These are phyloP conservation scores for Ficedula albicollis DNA, from an alignment of 2,797 vertebrate genomes.

Conservation along the genomic window DNA sequence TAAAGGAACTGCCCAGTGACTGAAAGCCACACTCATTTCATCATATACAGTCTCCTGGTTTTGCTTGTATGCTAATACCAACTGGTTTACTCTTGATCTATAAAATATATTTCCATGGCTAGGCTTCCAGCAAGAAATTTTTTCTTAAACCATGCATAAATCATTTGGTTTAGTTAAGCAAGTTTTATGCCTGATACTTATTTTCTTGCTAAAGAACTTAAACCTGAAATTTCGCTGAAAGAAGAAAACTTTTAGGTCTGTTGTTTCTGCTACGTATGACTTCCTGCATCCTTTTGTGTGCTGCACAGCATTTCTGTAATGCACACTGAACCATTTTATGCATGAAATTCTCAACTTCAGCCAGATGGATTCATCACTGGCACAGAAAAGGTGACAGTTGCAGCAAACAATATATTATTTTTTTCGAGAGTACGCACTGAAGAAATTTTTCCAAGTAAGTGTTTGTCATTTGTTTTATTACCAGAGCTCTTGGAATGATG, in stretches of 20 bases:
- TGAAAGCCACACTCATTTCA: background rate
- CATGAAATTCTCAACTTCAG: background rate
- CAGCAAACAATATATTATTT: background rate
- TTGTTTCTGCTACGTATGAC: background rate
- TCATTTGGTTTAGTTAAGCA: background rate
- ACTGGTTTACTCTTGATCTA: background rate
- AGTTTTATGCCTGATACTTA: background rate
- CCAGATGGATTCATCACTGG: background rate
- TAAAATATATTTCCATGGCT: background rate
- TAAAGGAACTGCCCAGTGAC: background rate
- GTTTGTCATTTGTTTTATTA: background rate
- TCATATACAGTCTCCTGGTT: background rate
- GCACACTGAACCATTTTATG: background rate
- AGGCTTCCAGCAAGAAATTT: background rate
- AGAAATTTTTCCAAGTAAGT: background rate
- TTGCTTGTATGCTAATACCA: fast-evolving
- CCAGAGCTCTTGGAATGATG: background rate
- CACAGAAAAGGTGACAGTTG: background rate
- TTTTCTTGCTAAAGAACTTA: background rate
- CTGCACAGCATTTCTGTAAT: background rate
- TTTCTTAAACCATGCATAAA: background rate
- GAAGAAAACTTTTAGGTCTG: background rate
- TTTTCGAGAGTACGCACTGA: background rate
- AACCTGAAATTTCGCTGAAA: background rate
- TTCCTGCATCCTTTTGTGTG: background rate